Evolutionary conservation across 2,797 vertebrate genomes (phyloP), one percentile per base, ranked within the genome.

Genomic region (Chloroceryle inda): DNA sequence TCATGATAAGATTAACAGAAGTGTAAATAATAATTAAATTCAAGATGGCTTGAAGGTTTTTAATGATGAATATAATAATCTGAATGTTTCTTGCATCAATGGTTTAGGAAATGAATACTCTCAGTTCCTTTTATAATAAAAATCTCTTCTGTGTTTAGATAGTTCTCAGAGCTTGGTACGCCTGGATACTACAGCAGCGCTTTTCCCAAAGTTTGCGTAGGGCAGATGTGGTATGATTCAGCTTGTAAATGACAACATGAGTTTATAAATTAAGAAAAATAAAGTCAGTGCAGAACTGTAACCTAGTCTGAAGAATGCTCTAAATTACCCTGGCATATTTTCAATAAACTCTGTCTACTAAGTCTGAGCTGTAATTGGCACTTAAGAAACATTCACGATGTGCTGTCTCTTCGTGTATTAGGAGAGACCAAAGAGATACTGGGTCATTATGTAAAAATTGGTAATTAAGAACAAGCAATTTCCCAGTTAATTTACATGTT

Each of bases 401-500:
- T 91, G 58, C 76, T 91, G 52, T 93, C 93, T 96, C 74, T 82
- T 72, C 40, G 13, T 89, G 62, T 93, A 75, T 93, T 96, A 94
- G 78, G 93, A 94, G 44, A 88, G 45, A 96, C 89, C 69, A 83
- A 95, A 97, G 79, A 96, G 87, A 95, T 96, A 78, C 55, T 89
- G 68, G 75, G 53, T 93, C 74, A 94, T 98, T 98, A 97, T 95
- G 92, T 90, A 97, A 97, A 98, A 97, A 76, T 79, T 94, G 76
- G 78, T 94, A 96, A 97, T 97, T 97, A 97, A 96, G 67, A 85
- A 61, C 69, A 93, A 97, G 49, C 14, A 74, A 96, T 97, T 97
- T 96, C 92, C 91, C 59, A 95, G 91, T 95, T 97, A 97, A 97
- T 97, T 97, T 97, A 55, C 87, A 90, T 94, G 69, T 94, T 97